Evolutionary conservation across 2,797 vertebrate genomes (phyloP).

Genomic region (Vespertilio murinus): DNA sequence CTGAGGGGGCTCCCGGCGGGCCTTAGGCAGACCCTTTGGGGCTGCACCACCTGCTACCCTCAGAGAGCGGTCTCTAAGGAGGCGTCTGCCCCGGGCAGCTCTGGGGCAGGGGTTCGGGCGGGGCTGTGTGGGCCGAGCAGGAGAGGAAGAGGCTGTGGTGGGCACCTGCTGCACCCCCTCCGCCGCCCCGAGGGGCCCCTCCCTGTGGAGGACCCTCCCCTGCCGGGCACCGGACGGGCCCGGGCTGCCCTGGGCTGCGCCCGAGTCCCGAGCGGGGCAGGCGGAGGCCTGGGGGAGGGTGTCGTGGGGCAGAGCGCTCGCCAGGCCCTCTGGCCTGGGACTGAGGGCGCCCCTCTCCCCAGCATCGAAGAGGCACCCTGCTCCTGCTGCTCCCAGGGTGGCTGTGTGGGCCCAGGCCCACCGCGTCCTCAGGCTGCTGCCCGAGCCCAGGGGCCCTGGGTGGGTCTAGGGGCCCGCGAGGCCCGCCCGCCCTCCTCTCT

Average conservation of each 20-base stretch:
- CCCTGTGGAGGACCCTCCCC: not conserved
- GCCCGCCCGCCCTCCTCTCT: not conserved
- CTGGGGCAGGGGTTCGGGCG: not conserved
- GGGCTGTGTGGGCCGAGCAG: not conserved
- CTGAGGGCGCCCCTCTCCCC: not conserved
- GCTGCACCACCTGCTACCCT: not conserved
- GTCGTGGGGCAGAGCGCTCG: no score
- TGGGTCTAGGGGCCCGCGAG: no score
- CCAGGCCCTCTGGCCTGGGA: no score
- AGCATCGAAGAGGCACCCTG: not conserved
- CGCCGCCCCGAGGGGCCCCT: not conserved
- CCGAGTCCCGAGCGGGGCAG: not conserved
- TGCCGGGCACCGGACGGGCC: not conserved
- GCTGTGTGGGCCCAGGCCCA: not conserved
- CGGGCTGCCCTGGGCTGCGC: not conserved
- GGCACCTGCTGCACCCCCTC: no score
- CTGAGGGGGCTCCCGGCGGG: no score
- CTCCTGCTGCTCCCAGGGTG: not conserved
- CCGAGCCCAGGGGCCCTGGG: no score
- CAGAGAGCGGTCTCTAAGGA: not conserved
- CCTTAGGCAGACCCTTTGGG: not conserved
- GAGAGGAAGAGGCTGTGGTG: not conserved
- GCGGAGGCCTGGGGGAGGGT: not conserved
- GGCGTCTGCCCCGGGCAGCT: not conserved
- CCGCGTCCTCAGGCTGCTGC: no score